These are phyloP conservation scores for Polymixis flavicincta DNA, from an alignment of 2,888 invertebrate genomes.

Conservation along the genomic window DNA sequence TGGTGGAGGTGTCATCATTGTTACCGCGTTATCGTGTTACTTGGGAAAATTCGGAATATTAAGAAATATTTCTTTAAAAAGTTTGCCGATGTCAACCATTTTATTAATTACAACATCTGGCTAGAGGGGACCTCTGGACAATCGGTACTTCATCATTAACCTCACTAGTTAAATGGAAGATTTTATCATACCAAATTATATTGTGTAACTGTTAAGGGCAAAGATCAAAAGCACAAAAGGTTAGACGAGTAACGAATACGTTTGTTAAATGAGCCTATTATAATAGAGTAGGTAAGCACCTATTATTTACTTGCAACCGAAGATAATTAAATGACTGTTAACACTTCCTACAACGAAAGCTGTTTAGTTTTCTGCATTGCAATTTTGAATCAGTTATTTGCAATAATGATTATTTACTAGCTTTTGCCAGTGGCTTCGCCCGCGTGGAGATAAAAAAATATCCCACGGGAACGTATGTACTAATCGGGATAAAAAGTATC, in stretches of 20 bases:
- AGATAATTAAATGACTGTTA: conserved; percentile 28
- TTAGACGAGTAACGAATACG: conserved; percentile 46
- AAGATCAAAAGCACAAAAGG: conserved; percentile 50
- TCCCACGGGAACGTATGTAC: no score
- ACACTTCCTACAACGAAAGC: conserved; percentile 19
- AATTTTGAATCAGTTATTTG: background rate
- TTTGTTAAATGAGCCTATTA: conserved; percentile 40
- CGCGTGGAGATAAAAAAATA: no score
- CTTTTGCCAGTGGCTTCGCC: no score
- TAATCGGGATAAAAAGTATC: no score
- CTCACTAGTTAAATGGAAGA: conserved; percentile 13
- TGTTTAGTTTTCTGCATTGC: background rate
- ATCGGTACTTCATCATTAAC: conserved; percentile 15
- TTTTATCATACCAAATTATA: conserved; percentile 37
- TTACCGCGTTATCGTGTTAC: conserved; percentile 45
- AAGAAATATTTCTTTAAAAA: conserved; percentile 30
- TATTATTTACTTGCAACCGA: conserved; percentile 32
- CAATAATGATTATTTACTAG: no score
- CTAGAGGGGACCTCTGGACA: background rate
- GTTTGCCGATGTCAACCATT: conserved; percentile 16
- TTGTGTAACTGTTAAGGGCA: conserved; percentile 38
- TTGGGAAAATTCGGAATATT: conserved; percentile 46
- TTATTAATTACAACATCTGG: background rate
- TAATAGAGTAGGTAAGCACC: conserved; percentile 11
- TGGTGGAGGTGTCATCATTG: conserved; percentile 45